phyloP scores from a whole-genome alignment of 2,797 vertebrate genomes.

The Lepus townsendii region DNA sequence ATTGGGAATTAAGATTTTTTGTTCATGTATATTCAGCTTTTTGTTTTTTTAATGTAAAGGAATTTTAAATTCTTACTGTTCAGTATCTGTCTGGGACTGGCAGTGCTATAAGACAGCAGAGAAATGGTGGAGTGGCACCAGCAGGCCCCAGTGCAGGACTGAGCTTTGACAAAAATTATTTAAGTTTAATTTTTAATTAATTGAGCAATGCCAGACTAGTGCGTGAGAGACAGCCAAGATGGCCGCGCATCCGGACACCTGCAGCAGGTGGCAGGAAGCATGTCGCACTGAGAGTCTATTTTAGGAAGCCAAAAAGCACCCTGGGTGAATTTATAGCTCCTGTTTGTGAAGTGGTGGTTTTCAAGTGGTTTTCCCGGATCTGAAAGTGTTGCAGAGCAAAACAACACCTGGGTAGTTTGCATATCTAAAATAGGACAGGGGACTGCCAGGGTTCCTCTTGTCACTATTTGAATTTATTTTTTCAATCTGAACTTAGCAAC shows the following conservation, averaged over 20 bases:
- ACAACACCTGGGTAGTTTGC: conserved; percentile 79
- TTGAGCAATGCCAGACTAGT: background rate
- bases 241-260: background rate
- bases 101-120: background rate
- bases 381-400: conserved; percentile 52
- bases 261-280: conserved; percentile 73
- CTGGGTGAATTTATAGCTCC: conserved; percentile 29
- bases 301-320: conserved; percentile 58
- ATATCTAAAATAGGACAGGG: conserved; percentile 57
- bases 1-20: background rate
- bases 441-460: background rate
- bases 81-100: background rate
- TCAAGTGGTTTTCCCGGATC: background rate
- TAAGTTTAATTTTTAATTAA: conserved; percentile 2
- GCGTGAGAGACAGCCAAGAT: background rate
- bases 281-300: conserved; percentile 50
- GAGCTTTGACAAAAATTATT: background rate
- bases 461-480: background rate
- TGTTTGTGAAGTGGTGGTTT: conserved; percentile 52
- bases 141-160: background rate
- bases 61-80: background rate
- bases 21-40: background rate
- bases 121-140: rapidly evolving
- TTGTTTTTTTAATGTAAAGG: background rate
- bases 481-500: background rate